Percentiles rank a stretch among this genome's conserved stretches.
These are phyloP conservation scores for Bombyx huttoni DNA, from an alignment of 2,888 invertebrate genomes.

Conservation along the genomic window DNA sequence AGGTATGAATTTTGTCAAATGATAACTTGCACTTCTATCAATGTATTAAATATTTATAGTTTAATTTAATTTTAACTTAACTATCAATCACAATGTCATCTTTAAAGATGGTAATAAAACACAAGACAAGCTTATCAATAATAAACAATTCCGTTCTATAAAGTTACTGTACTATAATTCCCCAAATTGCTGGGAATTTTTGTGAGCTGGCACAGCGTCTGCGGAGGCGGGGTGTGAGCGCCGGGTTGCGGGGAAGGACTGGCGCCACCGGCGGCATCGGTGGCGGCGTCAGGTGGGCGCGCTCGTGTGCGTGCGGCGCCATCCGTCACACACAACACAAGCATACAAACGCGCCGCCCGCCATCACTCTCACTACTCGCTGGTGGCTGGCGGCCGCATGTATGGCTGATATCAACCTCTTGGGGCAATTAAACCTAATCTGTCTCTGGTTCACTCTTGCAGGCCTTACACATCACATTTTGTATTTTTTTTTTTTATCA, in stretches of 20 bases:
- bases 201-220: slow-evolving; percentile 20
- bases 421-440: background rate
- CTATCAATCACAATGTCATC: too few species aligned
- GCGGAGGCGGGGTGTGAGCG: slow-evolving; percentile 15
- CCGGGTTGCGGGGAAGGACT: slow-evolving; percentile 26
- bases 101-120: too few species aligned
- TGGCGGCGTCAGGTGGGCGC: slow-evolving; percentile 67
- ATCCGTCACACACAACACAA: slow-evolving; percentile 23
- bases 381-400: too few species aligned
- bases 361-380: slow-evolving; percentile 1
- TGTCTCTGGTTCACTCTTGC: background rate
- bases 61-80: too few species aligned
- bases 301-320: slow-evolving; percentile 68
- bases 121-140: background rate
- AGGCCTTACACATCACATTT: too few species aligned
- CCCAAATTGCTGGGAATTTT: slow-evolving; percentile 12
- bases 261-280: slow-evolving; percentile 70
- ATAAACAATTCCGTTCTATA: background rate
- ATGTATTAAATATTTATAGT: too few species aligned
- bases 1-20: too few species aligned
- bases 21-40: too few species aligned
- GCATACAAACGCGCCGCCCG: slow-evolving; percentile 13
- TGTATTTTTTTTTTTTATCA: too few species aligned
- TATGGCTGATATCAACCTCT: background rate
- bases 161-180: slow-evolving; percentile 4